A percentile compares a stretch with the other conserved stretches of the same genome.
Evolutionary conservation across 2,113 vertebrate genomes (phyloP).

Genomic region (Tachysurus fulvidraco): DNA sequence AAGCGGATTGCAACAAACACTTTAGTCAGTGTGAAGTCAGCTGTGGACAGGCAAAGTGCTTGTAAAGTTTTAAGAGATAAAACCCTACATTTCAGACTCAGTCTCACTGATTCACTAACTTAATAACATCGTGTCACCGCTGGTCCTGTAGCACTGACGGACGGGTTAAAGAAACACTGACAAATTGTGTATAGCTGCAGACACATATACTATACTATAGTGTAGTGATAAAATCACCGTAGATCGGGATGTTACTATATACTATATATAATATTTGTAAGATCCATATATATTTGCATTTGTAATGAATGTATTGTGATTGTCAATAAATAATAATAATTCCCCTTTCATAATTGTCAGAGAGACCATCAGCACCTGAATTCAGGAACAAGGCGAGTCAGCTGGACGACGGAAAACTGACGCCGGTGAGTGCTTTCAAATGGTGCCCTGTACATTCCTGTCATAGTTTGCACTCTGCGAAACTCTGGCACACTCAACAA

Average conservation of each 20-base stretch:
- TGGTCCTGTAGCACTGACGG: not conserved
- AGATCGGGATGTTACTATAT: not conserved
- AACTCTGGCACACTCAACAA: not conserved
- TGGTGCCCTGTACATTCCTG: not conserved
- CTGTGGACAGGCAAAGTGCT: not conserved
- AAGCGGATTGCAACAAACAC: not conserved
- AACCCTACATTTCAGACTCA: not conserved
- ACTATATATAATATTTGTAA: not conserved
- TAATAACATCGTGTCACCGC: not conserved
- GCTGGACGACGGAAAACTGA: slow-evolving; percentile 50
- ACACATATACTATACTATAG: not conserved
- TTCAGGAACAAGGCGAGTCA: slow-evolving; percentile 47
- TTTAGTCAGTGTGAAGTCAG: not conserved
- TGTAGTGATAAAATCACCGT: not conserved
- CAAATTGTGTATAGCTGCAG: not conserved
- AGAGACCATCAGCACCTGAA: slow-evolving; percentile 48
- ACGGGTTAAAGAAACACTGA: not conserved
- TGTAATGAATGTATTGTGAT: not conserved
- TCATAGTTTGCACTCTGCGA: not conserved
- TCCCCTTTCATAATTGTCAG: slow-evolving; percentile 23
- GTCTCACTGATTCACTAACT: not conserved
- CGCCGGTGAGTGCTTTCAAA: slow-evolving; percentile 29
- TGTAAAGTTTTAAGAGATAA: not conserved
- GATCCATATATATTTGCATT: not conserved
- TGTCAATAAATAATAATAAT: slow-evolving; percentile 24